phyloP scores from a whole-genome alignment of 1,140 invertebrate species.

The Zophobas atratus region DNA sequence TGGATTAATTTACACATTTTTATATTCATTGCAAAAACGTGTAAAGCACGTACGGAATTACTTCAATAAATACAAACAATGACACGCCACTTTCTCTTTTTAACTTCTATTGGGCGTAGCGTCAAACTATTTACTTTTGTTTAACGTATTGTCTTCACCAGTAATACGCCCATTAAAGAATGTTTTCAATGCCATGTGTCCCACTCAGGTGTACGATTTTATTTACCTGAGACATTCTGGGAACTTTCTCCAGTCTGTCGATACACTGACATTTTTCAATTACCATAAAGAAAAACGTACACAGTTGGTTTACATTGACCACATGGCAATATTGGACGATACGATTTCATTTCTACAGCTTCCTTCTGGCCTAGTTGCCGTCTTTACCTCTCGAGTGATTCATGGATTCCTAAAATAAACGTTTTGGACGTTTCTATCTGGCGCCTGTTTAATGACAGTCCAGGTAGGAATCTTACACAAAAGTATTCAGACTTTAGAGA shows the following conservation, averaged over 20 bases:
- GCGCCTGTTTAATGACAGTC: neutral
- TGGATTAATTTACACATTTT: neutral
- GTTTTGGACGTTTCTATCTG: neutral
- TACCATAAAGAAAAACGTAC: conserved; percentile 22
- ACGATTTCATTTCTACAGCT: conserved; percentile 9
- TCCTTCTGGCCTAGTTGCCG: conserved; percentile 18
- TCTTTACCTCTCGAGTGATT: conserved; percentile 7
- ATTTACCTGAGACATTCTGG: neutral
- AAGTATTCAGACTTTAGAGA: neutral
- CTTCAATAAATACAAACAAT: conserved; percentile 23
- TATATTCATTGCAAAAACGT: neutral
- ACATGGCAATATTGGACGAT: conserved; percentile 30
- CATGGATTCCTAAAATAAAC: neutral
- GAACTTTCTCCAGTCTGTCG: conserved; percentile 13
- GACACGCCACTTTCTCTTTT: conserved; percentile 29
- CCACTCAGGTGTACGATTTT: neutral
- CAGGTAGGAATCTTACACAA: neutral
- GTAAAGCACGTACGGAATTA: neutral
- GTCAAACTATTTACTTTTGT: conserved; percentile 15
- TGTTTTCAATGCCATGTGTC: conserved; percentile 23
- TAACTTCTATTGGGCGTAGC: conserved; percentile 19
- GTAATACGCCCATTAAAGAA: neutral
- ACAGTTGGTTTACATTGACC: neutral
- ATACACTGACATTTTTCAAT: conserved; percentile 12
- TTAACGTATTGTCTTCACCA: neutral